Evolutionary conservation across 2,113 vertebrate genomes (phyloP).

Genomic region (Larimichthys polyactis): DNA sequence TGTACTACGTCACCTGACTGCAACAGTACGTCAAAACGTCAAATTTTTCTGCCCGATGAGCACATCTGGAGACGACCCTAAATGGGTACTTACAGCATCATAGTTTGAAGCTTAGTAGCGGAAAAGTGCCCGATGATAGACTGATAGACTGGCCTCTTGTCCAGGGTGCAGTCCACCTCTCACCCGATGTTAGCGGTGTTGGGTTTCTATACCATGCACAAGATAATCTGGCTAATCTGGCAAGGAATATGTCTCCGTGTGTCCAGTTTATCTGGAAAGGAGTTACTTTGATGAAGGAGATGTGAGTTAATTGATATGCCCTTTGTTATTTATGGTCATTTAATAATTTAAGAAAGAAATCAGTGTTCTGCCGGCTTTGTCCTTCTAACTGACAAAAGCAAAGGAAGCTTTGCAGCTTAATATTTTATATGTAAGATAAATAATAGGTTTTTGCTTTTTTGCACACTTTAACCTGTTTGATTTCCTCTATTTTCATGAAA

Average conservation of each 20-base stretch:
- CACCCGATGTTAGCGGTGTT: background rate
- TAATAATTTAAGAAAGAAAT: background rate
- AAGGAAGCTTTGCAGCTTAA: conserved; percentile 15
- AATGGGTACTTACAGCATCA: too few relatives aligned
- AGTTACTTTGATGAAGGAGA: background rate
- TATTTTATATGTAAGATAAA: background rate
- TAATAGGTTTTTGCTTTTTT: too few relatives aligned
- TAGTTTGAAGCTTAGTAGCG: too few relatives aligned
- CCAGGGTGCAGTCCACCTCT: background rate
- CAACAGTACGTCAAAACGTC: too few relatives aligned
- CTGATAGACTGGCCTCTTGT: background rate
- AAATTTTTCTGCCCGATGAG: too few relatives aligned
- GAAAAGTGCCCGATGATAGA: too few relatives aligned
- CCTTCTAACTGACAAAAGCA: conserved; percentile 32
- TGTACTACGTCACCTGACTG: too few relatives aligned
- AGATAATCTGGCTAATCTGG: background rate
- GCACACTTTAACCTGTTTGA: conserved; percentile 17
- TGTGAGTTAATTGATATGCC: background rate
- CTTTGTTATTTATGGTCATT: background rate
- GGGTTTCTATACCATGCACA: background rate
- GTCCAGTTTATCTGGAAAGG: background rate
- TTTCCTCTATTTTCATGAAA: conserved; percentile 49
- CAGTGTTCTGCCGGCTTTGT: conserved; percentile 22
- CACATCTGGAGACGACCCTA: too few relatives aligned
- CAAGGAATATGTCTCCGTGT: too few relatives aligned